A percentile compares a stretch with the other conserved stretches of the same genome.
These are phyloP conservation scores for Loxodonta africana DNA, from an alignment of 2,113 vertebrate genomes.

Conservation along the genomic window DNA sequence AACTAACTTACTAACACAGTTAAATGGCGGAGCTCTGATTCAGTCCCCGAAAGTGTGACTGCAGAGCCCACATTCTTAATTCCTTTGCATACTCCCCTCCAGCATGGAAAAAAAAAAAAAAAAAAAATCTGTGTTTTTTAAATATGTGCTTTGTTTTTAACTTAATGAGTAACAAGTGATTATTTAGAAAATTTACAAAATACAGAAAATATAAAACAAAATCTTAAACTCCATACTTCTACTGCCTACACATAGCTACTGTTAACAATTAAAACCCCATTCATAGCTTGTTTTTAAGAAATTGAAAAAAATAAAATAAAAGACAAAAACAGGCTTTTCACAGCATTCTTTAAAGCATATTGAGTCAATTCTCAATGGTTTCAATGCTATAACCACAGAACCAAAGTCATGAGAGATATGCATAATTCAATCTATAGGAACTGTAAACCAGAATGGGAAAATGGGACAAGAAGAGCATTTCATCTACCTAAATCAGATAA, in stretches of 20 bases:
- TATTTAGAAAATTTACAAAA: conserved; percentile 19
- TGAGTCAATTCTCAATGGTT: background rate
- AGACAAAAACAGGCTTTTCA: background rate
- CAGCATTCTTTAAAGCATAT: background rate
- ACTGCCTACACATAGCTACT: background rate
- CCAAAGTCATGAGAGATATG: background rate
- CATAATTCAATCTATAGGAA: background rate
- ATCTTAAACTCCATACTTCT: background rate
- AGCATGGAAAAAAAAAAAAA: background rate
- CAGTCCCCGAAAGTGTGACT: background rate
- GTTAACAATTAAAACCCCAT: background rate
- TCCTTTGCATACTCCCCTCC: background rate
- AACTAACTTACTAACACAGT: background rate
- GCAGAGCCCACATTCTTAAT: conserved; percentile 15
- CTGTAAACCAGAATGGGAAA: background rate
- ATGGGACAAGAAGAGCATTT: too few relatives aligned
- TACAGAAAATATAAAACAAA: conserved; percentile 25
- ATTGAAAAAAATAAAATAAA: background rate
- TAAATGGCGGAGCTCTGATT: background rate
- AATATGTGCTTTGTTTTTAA: background rate
- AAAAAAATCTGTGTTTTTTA: too few relatives aligned
- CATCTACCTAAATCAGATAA: background rate
- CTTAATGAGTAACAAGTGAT: background rate
- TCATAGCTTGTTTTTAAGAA: background rate
- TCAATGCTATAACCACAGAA: background rate